These are phyloP conservation scores for Trachymyrmex cornetzi DNA, from an alignment of 1,140 invertebrate species.

Conservation along the genomic window DNA sequence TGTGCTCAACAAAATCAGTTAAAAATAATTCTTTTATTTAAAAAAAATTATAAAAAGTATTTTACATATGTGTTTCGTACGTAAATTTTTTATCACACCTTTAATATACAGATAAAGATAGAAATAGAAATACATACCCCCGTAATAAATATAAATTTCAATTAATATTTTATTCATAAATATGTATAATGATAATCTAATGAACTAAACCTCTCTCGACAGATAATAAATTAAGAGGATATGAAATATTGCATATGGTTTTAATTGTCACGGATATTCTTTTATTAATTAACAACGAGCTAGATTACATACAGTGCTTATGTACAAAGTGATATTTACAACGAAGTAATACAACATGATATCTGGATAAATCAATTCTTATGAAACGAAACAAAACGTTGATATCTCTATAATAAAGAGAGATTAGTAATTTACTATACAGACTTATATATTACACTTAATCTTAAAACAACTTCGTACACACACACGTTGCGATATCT, in stretches of 20 bases:
- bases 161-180: neutral
- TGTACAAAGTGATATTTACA: slow-evolving; percentile 85
- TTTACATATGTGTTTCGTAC: neutral
- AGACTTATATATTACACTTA: slow-evolving; percentile 65
- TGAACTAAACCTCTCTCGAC: neutral
- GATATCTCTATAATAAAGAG: slow-evolving; percentile 53
- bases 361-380: slow-evolving; percentile 80
- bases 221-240: neutral
- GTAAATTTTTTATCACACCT: neutral
- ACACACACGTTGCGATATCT: slow-evolving; percentile 10
- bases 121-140: neutral
- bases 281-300: slow-evolving; percentile 86
- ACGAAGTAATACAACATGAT: slow-evolving; percentile 78
- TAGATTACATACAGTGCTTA: slow-evolving; percentile 82
- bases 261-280: slow-evolving; percentile 74
- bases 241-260: slow-evolving; percentile 5
- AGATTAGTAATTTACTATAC: slow-evolving; percentile 65
- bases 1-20: neutral
- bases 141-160: slow-evolving; percentile 16
- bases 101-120: neutral
- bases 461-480: slow-evolving; percentile 55
- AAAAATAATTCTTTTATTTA: slow-evolving; percentile 23
- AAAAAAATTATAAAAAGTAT: neutral
- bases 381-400: slow-evolving; percentile 78
- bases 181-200: neutral